Base-by-base conservation (phyloP, 2,888 invertebrate species). In the Deilephila porcellus region DNA sequence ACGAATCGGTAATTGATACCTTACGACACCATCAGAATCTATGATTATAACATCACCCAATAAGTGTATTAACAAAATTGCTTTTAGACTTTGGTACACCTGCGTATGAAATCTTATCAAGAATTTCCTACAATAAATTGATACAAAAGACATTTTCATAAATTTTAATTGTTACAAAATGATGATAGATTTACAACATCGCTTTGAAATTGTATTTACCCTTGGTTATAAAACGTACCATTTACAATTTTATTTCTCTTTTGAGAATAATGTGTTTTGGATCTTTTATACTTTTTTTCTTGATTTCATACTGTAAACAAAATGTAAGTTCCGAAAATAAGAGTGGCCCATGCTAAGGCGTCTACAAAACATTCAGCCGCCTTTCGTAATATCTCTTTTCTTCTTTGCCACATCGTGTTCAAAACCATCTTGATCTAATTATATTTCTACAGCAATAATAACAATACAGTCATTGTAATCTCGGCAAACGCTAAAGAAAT, bases 401-500 rank as follows among this genome's bases (percentile, higher is more conserved):
- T 83, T 52, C 78, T 86, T 2, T 79, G 78, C 90, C 90, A 90
- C 59, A 86, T 74, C 76, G 81, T 86, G 20, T 78, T 78, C 3
- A 88, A 77, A 67, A 85, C 84, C 91, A 91, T 88, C 63, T 73
- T 76, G 34, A 52, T 67, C 14, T 45, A 25, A 45, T 5, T 14
- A 11, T 70, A 52, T 64, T 45, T 67, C 72, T 75, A 53, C 0
- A 90, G 73, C 34, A 91, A 71, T 62, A 93, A 73, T 60, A 93
- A 67, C 70, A 91, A 32, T 59, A 91, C 56, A 0, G 90, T 88
- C 75, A 92, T 75, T 59, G 87, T 81, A 60, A 92, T 88, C 81
- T 93, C 92, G 67, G 87, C 87, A 74, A 90, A 87, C 2, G 92
- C 89, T 59, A 92, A 79, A 14, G 90, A 86, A 63, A 92, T 84